Evolutionary conservation across 2,797 vertebrate species (phyloP).

Genomic region (Chelonia mydas): DNA sequence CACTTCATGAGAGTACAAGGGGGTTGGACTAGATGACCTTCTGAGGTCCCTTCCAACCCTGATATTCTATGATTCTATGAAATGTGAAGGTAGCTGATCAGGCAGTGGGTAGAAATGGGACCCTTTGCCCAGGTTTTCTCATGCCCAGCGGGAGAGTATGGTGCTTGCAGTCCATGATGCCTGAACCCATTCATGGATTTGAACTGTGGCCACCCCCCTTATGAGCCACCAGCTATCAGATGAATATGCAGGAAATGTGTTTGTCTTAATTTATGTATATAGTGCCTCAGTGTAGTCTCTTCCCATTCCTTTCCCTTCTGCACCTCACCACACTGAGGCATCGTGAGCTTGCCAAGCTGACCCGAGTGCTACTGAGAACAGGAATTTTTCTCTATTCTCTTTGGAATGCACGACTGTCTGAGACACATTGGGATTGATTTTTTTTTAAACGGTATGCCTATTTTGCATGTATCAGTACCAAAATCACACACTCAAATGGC

Average conservation of each 20-base stretch:
- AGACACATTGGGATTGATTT: background rate
- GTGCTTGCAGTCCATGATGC: background rate
- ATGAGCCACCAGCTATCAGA: background rate
- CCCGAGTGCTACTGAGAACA: rapidly evolving
- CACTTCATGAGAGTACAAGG: background rate
- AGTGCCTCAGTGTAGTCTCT: background rate
- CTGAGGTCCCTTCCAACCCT: too few species aligned
- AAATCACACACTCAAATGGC: background rate
- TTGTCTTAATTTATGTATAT: background rate
- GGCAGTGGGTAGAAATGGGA: background rate
- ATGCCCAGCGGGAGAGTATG: background rate
- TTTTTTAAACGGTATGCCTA: background rate
- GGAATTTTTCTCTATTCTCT: background rate
- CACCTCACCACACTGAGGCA: background rate
- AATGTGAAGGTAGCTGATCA: background rate
- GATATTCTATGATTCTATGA: too few species aligned
- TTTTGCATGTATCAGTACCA: background rate
- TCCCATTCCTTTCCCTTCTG: background rate
- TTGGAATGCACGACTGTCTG: background rate
- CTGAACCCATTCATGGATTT: background rate
- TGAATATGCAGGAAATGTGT: background rate
- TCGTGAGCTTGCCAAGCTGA: background rate
- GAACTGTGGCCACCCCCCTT: background rate
- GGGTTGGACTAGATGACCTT: too few species aligned
- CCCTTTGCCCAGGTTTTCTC: background rate